Evolutionary conservation across 2,888 invertebrate species (phyloP).

Genomic region (Xestia xanthographa): DNA sequence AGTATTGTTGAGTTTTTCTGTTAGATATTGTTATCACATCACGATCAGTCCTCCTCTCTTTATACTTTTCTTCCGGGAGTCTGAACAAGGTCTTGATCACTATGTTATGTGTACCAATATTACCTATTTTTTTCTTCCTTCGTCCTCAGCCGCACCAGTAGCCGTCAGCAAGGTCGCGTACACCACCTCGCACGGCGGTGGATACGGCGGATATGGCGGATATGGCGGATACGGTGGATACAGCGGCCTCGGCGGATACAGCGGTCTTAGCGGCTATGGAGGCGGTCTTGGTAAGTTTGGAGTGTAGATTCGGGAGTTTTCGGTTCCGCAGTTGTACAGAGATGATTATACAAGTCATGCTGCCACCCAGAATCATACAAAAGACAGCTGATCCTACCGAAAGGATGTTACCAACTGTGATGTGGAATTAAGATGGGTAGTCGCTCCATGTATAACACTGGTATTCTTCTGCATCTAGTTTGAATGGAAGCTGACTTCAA

Average conservation of each 20-base stretch:
- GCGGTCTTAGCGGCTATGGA: constrained; percentile 72
- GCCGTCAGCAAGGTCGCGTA: constrained; percentile 82
- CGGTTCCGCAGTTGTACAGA: background rate
- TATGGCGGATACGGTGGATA: constrained; percentile 72
- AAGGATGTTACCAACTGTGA: background rate
- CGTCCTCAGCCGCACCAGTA: constrained; percentile 72
- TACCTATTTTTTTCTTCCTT: background rate
- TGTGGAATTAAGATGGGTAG: background rate
- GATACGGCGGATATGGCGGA: constrained; percentile 67
- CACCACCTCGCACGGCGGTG: constrained; percentile 73
- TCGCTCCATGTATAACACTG: background rate
- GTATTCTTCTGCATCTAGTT: background rate
- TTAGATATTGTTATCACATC: background rate
- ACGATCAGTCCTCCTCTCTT: background rate
- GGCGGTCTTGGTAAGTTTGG: constrained; percentile 70
- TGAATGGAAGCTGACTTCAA: background rate
- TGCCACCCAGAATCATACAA: background rate
- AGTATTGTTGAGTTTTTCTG: background rate
- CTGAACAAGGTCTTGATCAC: background rate
- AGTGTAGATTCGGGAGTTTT: background rate
- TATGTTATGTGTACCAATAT: background rate
- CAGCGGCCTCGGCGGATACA: constrained; percentile 69
- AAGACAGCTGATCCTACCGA: background rate
- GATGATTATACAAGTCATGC: background rate
- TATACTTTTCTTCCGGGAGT: background rate